A percentile compares a stretch with the other conserved stretches of the same genome.
These are phyloP conservation scores for Philhelius pedissequus DNA, from an alignment of 2,888 invertebrate genomes.

Conservation along the genomic window DNA sequence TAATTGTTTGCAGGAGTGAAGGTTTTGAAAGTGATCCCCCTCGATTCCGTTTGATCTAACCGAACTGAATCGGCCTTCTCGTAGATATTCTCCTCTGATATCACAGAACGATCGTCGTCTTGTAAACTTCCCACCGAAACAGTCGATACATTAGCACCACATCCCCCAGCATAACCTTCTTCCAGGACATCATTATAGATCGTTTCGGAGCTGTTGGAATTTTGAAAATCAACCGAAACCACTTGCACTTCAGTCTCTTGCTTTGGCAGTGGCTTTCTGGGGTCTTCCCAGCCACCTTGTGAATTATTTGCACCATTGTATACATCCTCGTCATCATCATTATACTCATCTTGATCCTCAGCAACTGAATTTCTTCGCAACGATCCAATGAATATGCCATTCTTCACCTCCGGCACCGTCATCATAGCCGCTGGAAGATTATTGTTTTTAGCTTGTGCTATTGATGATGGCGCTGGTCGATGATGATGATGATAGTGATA, in stretches of 20 bases:
- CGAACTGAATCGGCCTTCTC: constrained; percentile 70
- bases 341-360: constrained; percentile 38
- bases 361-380: constrained; percentile 54
- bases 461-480: constrained; percentile 23
- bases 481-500: constrained; percentile 9
- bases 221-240: constrained; percentile 70
- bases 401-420: constrained; percentile 68
- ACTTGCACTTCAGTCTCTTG: constrained; percentile 70
- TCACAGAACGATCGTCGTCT: constrained; percentile 62
- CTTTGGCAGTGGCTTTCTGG: background rate
- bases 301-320: background rate
- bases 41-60: constrained; percentile 57
- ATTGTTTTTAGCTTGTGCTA: constrained; percentile 51
- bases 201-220: constrained; percentile 68
- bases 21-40: constrained; percentile 71
- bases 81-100: constrained; percentile 68
- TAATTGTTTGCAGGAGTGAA: constrained; percentile 68
- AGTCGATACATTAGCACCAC: constrained; percentile 51
- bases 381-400: constrained; percentile 70
- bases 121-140: constrained; percentile 52
- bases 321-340: background rate
- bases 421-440: constrained; percentile 58
- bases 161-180: constrained; percentile 29
- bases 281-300: background rate
- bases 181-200: constrained; percentile 69